phyloP scores from a whole-genome alignment of 1,140 invertebrate genomes.

The Drosophila aff. region DNA sequence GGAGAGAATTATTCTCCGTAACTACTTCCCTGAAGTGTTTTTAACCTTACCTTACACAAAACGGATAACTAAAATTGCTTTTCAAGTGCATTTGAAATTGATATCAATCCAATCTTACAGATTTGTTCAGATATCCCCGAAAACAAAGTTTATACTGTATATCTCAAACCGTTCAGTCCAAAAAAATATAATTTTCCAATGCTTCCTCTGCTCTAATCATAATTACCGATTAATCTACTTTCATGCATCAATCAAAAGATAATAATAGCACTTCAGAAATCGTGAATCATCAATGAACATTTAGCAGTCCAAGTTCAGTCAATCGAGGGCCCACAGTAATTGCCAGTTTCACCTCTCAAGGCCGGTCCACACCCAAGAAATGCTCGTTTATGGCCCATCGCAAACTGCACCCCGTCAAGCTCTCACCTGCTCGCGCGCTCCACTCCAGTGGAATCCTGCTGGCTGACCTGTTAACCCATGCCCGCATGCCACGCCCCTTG shows the following conservation, averaged over 20 bases:
- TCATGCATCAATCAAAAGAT: background rate
- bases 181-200: background rate
- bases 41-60: background rate
- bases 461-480: slow-evolving; percentile 16
- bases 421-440: slow-evolving; percentile 31
- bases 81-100: no score
- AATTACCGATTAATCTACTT: slow-evolving; percentile 4
- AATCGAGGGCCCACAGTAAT: slow-evolving; percentile 39
- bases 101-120: no score
- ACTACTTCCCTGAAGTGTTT: background rate
- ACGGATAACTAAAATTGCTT: background rate
- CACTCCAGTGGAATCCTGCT: slow-evolving; percentile 13
- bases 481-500: slow-evolving; percentile 25
- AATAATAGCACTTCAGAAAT: background rate
- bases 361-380: slow-evolving; percentile 52
- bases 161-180: background rate
- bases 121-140: no score
- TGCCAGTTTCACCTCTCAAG: slow-evolving; percentile 30
- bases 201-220: background rate
- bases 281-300: background rate
- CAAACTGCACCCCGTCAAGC: slow-evolving; percentile 29
- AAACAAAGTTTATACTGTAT: background rate
- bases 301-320: background rate
- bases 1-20: background rate
- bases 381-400: slow-evolving; percentile 35